Base-by-base conservation (phyloP, 2,113 vertebrate species). In the Ochotona curzoniae region DNA sequence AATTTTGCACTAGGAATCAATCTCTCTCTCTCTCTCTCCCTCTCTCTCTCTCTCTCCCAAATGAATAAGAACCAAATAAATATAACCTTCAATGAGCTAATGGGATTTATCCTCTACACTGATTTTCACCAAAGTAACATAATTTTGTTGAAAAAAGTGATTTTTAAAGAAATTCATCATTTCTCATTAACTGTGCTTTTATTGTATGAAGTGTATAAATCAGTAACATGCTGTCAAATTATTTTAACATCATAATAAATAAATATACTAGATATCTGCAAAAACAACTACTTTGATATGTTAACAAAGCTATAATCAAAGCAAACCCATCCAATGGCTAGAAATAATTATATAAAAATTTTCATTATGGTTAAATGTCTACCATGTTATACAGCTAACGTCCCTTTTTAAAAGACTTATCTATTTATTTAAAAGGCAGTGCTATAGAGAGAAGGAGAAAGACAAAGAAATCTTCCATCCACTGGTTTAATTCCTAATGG, bases 41-140 rank as follows among this genome's bases (percentile, higher is more conserved):
- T 57, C 54, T 57, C 17, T 57, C 7, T 57, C 14, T 14, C 54
- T 57, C 14, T 57, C 54, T 17, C 15, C 18, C 54, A 57, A 57
- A 57, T 57, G 15, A 57, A 57, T 57, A 57, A 57, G 18, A 57
- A 57, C 2, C 18, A 57, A 57, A 57, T 57, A 57, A 20, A 18
- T 14, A 57, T 15, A 57, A 57, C 54, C 18, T 57, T 57, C 18
- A 57, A 18, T 5, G 18, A 57, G 12, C 13, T 57, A 57, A 57
- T 57, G 18, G 54, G 14, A 15, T 57, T 71, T 96, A 44, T 93
- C 91, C 91, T 94, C 96, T 91, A 92, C 28, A 69, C 90, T 75
- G 76, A 82, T 1, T 85, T 94, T 67, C 74, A 84, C 87, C 94
- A 86, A 96, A 13, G 92, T 80, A 94, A 57, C 57, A 17, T 18